Percentiles rank a stretch among this genome's conserved stretches.
phyloP scores from a whole-genome alignment of 2,797 vertebrate genomes.

The Esox lucius region DNA sequence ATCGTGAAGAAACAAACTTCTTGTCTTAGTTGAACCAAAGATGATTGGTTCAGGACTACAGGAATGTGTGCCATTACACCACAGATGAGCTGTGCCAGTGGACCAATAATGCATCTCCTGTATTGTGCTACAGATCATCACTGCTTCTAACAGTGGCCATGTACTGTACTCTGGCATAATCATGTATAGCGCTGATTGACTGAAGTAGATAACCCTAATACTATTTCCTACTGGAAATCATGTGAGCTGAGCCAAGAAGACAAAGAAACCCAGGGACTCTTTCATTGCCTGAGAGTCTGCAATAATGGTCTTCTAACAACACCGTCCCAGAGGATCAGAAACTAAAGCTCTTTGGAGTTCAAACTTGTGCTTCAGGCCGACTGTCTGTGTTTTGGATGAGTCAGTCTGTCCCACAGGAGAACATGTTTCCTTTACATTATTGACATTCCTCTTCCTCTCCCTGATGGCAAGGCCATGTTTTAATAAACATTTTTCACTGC shows the following conservation, averaged over 20 bases:
- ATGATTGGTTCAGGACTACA: too few species aligned
- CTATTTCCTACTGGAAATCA: constrained; percentile 35
- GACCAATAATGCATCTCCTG: neutral
- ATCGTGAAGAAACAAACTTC: too few species aligned
- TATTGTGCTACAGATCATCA: neutral
- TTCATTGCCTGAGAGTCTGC: constrained; percentile 58
- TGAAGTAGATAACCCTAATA: neutral
- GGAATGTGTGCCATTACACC: too few species aligned
- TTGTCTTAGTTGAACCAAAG: too few species aligned
- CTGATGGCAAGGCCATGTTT: constrained; percentile 36
- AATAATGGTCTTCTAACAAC: constrained; percentile 73
- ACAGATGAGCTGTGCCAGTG: neutral
- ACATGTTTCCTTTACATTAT: constrained; percentile 6
- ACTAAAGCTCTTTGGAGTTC: constrained; percentile 61
- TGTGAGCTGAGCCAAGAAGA: constrained; percentile 44
- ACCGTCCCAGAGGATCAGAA: constrained; percentile 40
- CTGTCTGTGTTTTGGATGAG: constrained; percentile 52
- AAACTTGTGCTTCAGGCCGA: constrained; percentile 56
- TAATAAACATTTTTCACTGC: neutral
- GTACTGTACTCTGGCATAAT: neutral
- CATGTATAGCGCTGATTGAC: neutral
- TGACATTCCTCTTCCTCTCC: constrained; percentile 31
- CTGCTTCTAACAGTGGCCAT: neutral
- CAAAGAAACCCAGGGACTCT: constrained; percentile 37
- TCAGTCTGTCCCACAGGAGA: constrained; percentile 38